These are phyloP conservation scores for Andrena bucephala DNA, from an alignment of 2,888 invertebrate genomes.

Conservation along the genomic window DNA sequence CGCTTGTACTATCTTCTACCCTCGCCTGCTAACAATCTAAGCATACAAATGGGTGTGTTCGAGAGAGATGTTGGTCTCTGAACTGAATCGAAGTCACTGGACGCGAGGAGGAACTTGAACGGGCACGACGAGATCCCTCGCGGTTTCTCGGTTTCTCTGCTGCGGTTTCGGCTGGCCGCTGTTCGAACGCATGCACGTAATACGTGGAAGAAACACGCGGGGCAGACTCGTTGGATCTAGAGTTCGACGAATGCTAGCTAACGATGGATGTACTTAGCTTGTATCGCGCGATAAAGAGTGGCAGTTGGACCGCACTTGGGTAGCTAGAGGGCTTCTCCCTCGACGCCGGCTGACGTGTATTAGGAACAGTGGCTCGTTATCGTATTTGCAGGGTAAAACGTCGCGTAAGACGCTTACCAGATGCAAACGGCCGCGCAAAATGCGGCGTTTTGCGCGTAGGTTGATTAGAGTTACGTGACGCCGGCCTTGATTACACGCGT, in stretches of 20 bases:
- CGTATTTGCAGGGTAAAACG: conserved; percentile 31
- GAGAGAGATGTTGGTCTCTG: not conserved
- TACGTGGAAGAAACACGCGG: not conserved
- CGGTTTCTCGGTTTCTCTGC: conserved; percentile 43
- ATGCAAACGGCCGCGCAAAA: not conserved
- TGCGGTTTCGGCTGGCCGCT: conserved; percentile 25
- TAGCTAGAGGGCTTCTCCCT: not conserved
- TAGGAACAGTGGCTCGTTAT: conserved; percentile 38
- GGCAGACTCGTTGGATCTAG: not conserved
- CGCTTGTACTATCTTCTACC: no score
- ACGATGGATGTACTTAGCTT: not conserved
- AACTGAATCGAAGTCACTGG: not conserved
- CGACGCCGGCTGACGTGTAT: not conserved
- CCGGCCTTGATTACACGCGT: conserved; percentile 57
- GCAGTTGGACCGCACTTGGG: not conserved
- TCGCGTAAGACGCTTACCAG: conserved; percentile 43
- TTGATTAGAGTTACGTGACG: conserved; percentile 61
- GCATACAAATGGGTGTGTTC: no score
- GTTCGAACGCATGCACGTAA: not conserved
- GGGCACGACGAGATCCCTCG: conserved; percentile 10
- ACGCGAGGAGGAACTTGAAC: not conserved
- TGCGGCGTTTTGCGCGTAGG: conserved; percentile 35
- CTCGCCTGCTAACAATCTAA: no score
- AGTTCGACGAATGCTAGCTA: not conserved
- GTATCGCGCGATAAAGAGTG: not conserved